Conservation (phyloP, 2,113 vertebrate genomes). For the Alaudala cheleensis region DNA sequence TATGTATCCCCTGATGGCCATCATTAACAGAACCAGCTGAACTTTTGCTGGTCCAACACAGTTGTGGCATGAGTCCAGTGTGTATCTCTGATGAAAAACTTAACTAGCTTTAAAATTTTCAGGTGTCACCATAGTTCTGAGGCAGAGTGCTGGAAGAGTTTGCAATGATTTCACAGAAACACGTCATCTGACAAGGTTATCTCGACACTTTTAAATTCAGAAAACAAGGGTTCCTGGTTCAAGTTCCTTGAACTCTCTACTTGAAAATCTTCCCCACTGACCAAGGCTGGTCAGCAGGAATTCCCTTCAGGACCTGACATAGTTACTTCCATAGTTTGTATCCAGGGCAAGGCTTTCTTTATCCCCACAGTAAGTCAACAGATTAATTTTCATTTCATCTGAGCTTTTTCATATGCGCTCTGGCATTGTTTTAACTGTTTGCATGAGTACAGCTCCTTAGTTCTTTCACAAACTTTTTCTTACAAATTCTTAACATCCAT, state of each 20-base stretch:
- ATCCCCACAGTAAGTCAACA: neutral
- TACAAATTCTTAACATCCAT: neutral
- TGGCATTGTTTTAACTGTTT: neutral
- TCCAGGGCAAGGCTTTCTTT: neutral
- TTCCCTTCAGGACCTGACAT: neutral
- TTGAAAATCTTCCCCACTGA: neutral
- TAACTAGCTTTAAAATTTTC: neutral
- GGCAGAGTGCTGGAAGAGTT: neutral
- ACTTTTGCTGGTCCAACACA: neutral
- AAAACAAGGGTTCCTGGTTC: neutral
- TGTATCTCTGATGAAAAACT: neutral
- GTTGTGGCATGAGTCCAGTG: neutral
- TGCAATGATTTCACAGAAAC: neutral
- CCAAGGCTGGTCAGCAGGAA: neutral
- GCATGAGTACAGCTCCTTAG: neutral
- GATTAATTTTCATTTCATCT: neutral
- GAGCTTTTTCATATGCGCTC: neutral
- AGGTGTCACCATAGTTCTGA: neutral
- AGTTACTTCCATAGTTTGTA: neutral
- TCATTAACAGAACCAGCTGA: neutral
- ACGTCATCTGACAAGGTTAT: neutral
- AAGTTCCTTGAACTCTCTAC: neutral
- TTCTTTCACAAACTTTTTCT: neutral
- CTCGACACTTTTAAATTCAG: neutral
- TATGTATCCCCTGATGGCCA: neutral